Percentiles rank a stretch among this genome's conserved stretches.
Evolutionary conservation across 2,113 vertebrate species (phyloP).

Genomic region (Nettapus auritus): DNA sequence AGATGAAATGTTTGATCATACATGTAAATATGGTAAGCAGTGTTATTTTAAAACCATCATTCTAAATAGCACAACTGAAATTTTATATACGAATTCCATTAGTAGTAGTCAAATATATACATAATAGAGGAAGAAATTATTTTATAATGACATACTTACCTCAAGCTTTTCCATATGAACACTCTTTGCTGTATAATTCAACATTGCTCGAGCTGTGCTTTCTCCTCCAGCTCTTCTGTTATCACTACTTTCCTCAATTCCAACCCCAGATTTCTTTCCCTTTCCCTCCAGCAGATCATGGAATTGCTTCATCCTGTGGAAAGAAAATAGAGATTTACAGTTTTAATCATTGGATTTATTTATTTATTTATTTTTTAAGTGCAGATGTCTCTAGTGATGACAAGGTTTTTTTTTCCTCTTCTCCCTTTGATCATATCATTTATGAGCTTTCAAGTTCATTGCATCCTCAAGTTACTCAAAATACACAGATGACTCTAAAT

Average conservation of each 20-base stretch:
- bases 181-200: conserved; percentile 89
- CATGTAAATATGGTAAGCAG: background rate
- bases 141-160: conserved; percentile 69
- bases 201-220: conserved; percentile 81
- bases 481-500: background rate
- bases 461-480: background rate
- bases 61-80: background rate
- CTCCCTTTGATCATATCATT: background rate
- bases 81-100: background rate
- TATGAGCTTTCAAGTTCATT: background rate
- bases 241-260: conserved; percentile 86
- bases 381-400: background rate
- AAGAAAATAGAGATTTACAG: background rate
- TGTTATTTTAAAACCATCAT: background rate
- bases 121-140: background rate
- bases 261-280: conserved; percentile 82
- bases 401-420: background rate
- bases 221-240: conserved; percentile 86
- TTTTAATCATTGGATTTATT: background rate
- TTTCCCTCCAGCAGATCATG: conserved; percentile 89
- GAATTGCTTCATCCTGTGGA: conserved; percentile 90
- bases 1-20: background rate
- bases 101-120: background rate
- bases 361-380: background rate
- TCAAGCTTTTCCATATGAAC: conserved; percentile 86